Percentiles rank a stretch among this genome's conserved stretches.
Evolutionary conservation across 2,113 vertebrate species (phyloP).

Genomic region (Tragelaphus scriptus): DNA sequence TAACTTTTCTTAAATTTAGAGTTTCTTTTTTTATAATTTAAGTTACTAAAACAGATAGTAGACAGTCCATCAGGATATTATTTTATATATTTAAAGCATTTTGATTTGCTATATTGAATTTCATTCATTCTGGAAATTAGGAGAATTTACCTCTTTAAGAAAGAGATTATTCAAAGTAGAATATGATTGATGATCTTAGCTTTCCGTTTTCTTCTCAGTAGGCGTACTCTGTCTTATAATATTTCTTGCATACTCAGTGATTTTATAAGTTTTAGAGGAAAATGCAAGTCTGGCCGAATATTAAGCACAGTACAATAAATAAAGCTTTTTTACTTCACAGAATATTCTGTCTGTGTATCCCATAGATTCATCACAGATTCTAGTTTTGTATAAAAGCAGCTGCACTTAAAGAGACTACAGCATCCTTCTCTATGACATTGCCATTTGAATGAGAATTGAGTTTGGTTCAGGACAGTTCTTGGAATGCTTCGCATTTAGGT

Average conservation of each 20-base stretch:
- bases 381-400: conserved; percentile 9
- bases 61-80: background rate
- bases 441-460: background rate
- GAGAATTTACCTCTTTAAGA: conserved; percentile 26
- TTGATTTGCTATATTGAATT: conserved; percentile 28
- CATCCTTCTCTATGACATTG: background rate
- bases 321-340: conserved; percentile 12
- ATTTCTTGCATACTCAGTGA: background rate
- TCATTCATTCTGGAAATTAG: conserved; percentile 5
- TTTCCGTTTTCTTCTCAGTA: conserved; percentile 37
- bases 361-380: background rate
- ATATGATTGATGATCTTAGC: background rate
- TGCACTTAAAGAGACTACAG: background rate
- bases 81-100: conserved; percentile 30
- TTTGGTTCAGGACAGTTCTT: conserved; percentile 38
- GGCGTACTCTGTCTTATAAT: background rate
- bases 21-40: conserved; percentile 16
- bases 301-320: conserved; percentile 23
- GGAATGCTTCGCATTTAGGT: conserved; percentile 40
- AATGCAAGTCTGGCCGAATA: background rate
- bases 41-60: background rate
- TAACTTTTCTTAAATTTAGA: background rate
- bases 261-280: conserved; percentile 41
- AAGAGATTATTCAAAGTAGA: conserved; percentile 30
- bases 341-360: conserved; percentile 9